phyloP scores from a whole-genome alignment of 2,113 vertebrate genomes.

The Mionectes macconnelli region DNA sequence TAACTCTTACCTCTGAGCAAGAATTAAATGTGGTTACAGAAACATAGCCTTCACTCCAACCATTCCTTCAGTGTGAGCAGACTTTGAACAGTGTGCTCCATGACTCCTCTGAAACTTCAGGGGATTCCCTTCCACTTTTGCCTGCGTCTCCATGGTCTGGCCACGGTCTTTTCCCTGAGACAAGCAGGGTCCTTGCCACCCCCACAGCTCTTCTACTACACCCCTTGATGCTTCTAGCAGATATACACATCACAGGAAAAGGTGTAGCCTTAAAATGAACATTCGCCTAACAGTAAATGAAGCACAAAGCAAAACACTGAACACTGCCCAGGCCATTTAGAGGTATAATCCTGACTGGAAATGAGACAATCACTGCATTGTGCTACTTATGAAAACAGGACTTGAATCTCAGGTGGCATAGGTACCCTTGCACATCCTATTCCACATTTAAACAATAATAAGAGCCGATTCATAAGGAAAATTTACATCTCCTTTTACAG shows the following conservation, averaged over 20 bases:
- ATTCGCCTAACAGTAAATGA: not conserved
- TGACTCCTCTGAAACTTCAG: not conserved
- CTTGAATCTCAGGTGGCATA: not conserved
- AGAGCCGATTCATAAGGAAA: not conserved
- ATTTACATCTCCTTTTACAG: not conserved
- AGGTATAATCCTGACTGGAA: not conserved
- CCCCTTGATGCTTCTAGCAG: not conserved
- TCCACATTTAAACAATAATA: not conserved
- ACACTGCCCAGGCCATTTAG: not conserved
- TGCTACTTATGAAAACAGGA: not conserved
- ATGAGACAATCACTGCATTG: not conserved
- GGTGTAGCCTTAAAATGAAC: not conserved
- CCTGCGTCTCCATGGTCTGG: not conserved
- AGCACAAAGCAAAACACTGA: not conserved
- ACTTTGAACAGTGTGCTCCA: fast-evolving
- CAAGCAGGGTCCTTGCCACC: not conserved
- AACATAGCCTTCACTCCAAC: not conserved
- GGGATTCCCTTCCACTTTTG: not conserved
- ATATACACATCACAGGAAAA: not conserved
- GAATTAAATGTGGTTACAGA: not conserved
- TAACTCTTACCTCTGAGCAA: not conserved
- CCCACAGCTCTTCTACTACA: not conserved
- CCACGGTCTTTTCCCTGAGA: not conserved
- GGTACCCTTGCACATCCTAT: not conserved
- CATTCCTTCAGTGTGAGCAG: not conserved